phyloP scores from a whole-genome alignment of 2,888 invertebrate species.

The Pyralis farinalis region DNA sequence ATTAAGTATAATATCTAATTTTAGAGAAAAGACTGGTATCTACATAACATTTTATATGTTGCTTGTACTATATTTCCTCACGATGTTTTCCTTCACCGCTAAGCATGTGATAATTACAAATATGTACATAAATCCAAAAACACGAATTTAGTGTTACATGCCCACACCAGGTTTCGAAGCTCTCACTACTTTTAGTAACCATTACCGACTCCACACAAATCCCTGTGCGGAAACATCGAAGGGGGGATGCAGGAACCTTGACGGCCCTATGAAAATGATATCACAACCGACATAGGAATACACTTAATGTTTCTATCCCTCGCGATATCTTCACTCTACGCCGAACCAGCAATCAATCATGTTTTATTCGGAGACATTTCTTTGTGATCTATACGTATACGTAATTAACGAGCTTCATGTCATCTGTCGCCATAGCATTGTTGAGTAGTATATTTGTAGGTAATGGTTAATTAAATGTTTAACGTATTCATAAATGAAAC shows the following conservation, averaged over 20 bases:
- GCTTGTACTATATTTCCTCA: too few relatives aligned
- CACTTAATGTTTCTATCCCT: conserved; percentile 73
- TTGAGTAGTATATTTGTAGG: background rate
- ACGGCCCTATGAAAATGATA: conserved; percentile 73
- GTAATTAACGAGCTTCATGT: conserved; percentile 44
- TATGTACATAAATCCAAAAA: too few relatives aligned
- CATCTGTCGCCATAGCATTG: conserved; percentile 2
- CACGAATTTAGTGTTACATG: too few relatives aligned
- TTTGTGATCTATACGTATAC: conserved; percentile 30
- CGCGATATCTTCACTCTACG: conserved; percentile 62
- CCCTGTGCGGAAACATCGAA: conserved; percentile 40
- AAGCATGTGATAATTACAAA: too few relatives aligned
- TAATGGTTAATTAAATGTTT: background rate
- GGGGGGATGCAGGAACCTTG: conserved; percentile 60
- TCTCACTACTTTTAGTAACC: too few relatives aligned
- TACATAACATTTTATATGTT: too few relatives aligned
- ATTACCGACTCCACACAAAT: conserved; percentile 31
- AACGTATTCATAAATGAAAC: too few relatives aligned
- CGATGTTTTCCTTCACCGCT: too few relatives aligned
- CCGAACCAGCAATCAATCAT: conserved; percentile 60
- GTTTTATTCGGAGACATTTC: conserved; percentile 48
- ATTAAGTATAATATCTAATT: too few relatives aligned
- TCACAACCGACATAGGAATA: conserved; percentile 70
- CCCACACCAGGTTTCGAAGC: too few relatives aligned
- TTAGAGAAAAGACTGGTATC: too few relatives aligned